Evolutionary conservation across 2,113 vertebrate genomes (phyloP).

Genomic region (Rallus limicola): DNA sequence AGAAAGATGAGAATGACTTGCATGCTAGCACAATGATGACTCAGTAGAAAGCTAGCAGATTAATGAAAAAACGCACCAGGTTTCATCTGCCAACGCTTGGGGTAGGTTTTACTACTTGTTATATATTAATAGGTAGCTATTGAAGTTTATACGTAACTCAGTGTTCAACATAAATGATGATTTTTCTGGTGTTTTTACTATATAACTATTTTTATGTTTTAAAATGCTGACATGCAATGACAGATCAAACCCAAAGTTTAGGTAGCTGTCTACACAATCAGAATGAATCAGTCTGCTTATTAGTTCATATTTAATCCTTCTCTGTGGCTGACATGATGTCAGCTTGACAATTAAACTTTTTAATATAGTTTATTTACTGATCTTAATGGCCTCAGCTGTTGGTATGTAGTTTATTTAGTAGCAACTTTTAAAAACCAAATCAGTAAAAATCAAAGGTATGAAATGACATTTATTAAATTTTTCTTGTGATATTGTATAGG

Average conservation of each 20-base stretch:
- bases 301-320: not conserved
- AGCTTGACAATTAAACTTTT: not conserved
- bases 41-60: not conserved
- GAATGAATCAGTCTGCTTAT: not conserved
- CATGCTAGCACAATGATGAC: not conserved
- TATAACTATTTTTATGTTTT: not conserved
- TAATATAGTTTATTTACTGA: not conserved
- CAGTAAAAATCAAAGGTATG: not conserved
- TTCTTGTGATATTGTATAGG: not conserved
- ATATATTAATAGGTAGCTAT: not conserved
- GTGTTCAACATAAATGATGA: not conserved
- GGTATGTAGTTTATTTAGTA: not conserved
- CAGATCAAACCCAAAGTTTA: not conserved
- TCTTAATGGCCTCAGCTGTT: not conserved
- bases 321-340: not conserved
- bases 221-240: not conserved
- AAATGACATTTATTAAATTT: not conserved
- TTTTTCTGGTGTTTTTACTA: not conserved
- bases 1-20: not conserved
- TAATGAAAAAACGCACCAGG: not conserved
- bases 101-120: not conserved
- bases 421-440: not conserved
- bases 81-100: not conserved
- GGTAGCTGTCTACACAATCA: not conserved
- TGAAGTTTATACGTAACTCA: not conserved